Percentiles rank a stretch among this genome's conserved stretches.
phyloP scores from a whole-genome alignment of 2,797 vertebrate species.

The Acanthornis magna region DNA sequence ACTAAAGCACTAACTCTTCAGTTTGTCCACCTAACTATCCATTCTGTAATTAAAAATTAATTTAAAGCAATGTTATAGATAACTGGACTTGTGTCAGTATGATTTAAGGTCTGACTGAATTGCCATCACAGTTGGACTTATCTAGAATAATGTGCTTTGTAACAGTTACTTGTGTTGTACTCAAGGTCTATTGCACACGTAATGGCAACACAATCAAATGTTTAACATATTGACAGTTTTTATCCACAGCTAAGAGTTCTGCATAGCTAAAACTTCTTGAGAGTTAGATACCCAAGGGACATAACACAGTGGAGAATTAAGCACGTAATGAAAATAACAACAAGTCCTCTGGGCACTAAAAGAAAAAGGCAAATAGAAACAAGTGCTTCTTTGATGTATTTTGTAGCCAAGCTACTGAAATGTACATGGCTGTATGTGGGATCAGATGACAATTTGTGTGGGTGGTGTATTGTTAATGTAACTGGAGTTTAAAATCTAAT shows the following conservation, averaged over 20 bases:
- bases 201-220: conserved; percentile 21
- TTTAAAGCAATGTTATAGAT: not conserved
- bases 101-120: conserved; percentile 1
- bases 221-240: not conserved
- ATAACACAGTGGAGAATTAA: not conserved
- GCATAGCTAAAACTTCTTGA: not conserved
- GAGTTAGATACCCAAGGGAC: not conserved
- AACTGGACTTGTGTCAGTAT: not conserved
- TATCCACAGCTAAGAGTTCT: conserved; percentile 6
- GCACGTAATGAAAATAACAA: not conserved
- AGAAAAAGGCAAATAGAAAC: not conserved
- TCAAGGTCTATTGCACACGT: not conserved
- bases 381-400: not conserved
- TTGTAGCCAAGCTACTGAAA: not conserved
- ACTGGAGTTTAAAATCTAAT: not conserved
- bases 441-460: not conserved
- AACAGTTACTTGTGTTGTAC: not conserved
- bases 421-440: not conserved
- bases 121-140: not conserved
- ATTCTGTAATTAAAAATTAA: not conserved
- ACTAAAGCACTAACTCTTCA: conserved; percentile 10
- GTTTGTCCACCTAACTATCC: not conserved
- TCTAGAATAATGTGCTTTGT: conserved; percentile 23
- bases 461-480: not conserved
- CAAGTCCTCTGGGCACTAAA: not conserved